Evolutionary conservation across 2,113 vertebrate species (phyloP), one percentile per base, ranked within the genome.

Genomic region (Heterochromis multidens): DNA sequence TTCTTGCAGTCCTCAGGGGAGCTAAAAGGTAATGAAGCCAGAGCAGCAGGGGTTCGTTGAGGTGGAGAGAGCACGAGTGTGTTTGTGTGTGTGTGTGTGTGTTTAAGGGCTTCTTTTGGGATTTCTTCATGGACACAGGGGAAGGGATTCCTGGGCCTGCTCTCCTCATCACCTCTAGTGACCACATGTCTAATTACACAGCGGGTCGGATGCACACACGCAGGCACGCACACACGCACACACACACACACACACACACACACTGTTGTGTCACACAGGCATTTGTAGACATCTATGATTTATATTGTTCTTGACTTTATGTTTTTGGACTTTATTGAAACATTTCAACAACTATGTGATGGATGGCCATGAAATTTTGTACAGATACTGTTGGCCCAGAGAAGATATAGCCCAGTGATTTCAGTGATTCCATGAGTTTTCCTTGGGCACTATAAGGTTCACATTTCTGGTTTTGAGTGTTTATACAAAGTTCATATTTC

Each of bases 151-250:
- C 96, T 97, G 94, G 95, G 95, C 96, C 94, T 95, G 86, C 95
- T 96, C 96, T 96, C 95, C 97, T 97, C 96, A 96, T 98, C 98
- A 94, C 97, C 98, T 99, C 96, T 97, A 97, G 97, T 97, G 97
- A 99, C 97, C 97, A 90, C 94, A 81, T 49, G 63, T 94, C 95
- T 97, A 98, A 98, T 98, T 97, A 95, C 96, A 96, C 95, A 85
- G 84, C 89, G 74, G 80, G 85, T 63, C 49, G 58, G 77, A 72
- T 13, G 60, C 27, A 61, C 33, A 74, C 72, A 79, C 60, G 77
- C 61, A 17, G 63, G 27, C 57, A 83, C 43, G 33, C 29, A 62
- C 4, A 59, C 60, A 19, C 14, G 79, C 33, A 46, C 57, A 61
- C 62, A 63, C 79, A 67, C 60, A 78, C 82, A 80, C 82, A 81